Conservation (phyloP, 1,140 invertebrate species). For the Sitophilus oryzae region DNA sequence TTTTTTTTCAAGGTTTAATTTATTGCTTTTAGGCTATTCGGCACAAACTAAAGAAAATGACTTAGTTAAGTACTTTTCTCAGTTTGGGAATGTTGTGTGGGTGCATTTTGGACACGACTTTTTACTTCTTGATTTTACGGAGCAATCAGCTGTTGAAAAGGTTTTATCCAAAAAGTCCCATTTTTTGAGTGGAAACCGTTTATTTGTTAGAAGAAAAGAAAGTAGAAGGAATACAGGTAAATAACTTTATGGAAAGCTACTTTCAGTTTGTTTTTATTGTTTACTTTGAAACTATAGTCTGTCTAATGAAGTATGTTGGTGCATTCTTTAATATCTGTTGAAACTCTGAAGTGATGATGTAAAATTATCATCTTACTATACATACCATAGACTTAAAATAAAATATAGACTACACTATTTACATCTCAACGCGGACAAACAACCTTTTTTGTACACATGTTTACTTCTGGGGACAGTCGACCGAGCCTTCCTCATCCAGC, state of each 20-base stretch:
- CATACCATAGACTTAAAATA: too few relatives aligned
- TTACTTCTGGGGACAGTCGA: too few relatives aligned
- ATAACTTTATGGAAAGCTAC: not conserved
- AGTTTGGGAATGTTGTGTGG: conserved; percentile 42
- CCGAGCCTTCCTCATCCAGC: too few relatives aligned
- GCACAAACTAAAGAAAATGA: conserved; percentile 14
- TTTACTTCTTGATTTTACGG: conserved; percentile 19
- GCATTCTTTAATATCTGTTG: too few relatives aligned
- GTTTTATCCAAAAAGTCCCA: conserved; percentile 27
- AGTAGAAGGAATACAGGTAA: conserved; percentile 2
- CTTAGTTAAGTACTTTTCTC: conserved; percentile 39
- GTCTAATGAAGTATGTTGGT: too few relatives aligned
- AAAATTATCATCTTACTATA: too few relatives aligned
- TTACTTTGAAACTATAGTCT: too few relatives aligned
- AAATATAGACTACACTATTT: too few relatives aligned
- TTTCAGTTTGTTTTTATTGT: not conserved
- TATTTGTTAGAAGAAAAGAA: conserved; percentile 18
- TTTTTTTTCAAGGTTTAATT: too few relatives aligned
- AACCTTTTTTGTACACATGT: too few relatives aligned
- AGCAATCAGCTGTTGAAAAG: conserved; percentile 27
- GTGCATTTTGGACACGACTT: conserved; percentile 29
- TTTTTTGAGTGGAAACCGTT: conserved; percentile 11
- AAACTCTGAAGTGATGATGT: too few relatives aligned
- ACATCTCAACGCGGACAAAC: too few relatives aligned
- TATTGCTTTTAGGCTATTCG: conserved; percentile 29